Evolutionary conservation across 2,797 vertebrate species (phyloP), one percentile per base, ranked within the genome.

Genomic region (Eleutherodactylus coqui): DNA sequence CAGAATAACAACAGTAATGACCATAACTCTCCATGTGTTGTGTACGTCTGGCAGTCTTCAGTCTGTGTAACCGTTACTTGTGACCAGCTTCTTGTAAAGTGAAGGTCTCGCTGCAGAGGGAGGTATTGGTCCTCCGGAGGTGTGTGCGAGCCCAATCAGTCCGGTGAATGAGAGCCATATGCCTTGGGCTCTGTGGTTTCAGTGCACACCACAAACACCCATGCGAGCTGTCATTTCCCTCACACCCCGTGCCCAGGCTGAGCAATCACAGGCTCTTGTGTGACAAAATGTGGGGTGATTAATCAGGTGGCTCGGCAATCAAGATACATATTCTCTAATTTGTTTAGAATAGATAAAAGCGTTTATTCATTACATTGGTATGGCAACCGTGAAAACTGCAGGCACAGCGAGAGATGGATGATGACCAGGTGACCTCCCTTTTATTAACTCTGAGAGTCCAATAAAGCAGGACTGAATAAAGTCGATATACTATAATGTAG

Each of bases 181-280:
- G 94, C 91, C 91, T 79, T 88, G 90, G 91, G 88, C 89, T 90
- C 90, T 92, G 94, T 91, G 93, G 94, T 94, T 94, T 94, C 27
- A 32, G 87, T 89, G 73, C 86, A 92, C 92, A 92, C 93, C 92
- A 88, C 93, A 93, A 90, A 88, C 89, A 90, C 90, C 58, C 83
- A 86, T 90, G 88, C 89, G 83, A 90, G 89, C 91, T 94, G 93
- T 93, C 92, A 93, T 91, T 90, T 55, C 75, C 34, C 75, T 79
- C 75, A 85, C 83, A 85, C 84, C 77, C 84, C 27, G 77, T n/a
- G 58, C 62, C 83, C 75, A 19, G 75, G 55, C 83, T 75, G 77
- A 72, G 67, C 76, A 17, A 41, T 79, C 36, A 19, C 84, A 79
- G 84, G 36, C 38, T 72, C 70, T 62, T 27, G 11, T 58, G 64